These are phyloP conservation scores for Metridium senile DNA, from an alignment of 92 coral and sea anemone genomes.

Conservation along the genomic window DNA sequence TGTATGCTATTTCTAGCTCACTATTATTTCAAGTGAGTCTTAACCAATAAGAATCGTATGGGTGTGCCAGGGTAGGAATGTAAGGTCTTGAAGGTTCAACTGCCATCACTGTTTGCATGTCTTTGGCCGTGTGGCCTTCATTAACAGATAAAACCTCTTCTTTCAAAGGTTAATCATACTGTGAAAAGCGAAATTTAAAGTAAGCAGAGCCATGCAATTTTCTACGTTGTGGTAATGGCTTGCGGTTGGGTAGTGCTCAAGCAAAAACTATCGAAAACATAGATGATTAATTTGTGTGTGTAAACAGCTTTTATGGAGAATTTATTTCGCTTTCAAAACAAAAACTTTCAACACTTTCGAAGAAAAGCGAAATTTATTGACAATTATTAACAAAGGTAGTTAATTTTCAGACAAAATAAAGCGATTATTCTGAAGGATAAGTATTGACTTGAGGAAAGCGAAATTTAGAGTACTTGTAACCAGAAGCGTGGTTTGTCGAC, in stretches of 20 bases:
- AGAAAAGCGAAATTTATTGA: too few species aligned
- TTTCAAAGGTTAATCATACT: not conserved
- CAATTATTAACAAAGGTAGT: too few species aligned
- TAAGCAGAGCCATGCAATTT: not conserved
- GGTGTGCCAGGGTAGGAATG: constrained; percentile 23
- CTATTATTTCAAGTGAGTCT: not conserved
- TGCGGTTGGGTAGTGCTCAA: not conserved
- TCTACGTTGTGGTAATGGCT: not conserved
- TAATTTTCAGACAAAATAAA: too few species aligned
- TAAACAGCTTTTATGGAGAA: not conserved
- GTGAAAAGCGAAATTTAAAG: not conserved
- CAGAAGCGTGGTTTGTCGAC: too few species aligned
- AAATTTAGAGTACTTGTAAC: too few species aligned
- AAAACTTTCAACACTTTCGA: too few species aligned
- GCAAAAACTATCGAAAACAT: not conserved
- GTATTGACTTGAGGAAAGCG: too few species aligned
- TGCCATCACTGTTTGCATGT: not conserved
- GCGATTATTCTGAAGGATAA: too few species aligned
- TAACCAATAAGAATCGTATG: constrained; percentile 16
- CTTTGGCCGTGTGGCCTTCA: not conserved
- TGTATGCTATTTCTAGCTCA: not conserved
- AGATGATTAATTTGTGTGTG: not conserved
- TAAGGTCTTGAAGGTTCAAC: constrained; percentile 1
- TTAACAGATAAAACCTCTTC: not conserved
- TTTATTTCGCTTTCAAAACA: too few species aligned